These are phyloP conservation scores for Muschampia plurimacula DNA, from an alignment of 2,888 invertebrate genomes.

Conservation along the genomic window DNA sequence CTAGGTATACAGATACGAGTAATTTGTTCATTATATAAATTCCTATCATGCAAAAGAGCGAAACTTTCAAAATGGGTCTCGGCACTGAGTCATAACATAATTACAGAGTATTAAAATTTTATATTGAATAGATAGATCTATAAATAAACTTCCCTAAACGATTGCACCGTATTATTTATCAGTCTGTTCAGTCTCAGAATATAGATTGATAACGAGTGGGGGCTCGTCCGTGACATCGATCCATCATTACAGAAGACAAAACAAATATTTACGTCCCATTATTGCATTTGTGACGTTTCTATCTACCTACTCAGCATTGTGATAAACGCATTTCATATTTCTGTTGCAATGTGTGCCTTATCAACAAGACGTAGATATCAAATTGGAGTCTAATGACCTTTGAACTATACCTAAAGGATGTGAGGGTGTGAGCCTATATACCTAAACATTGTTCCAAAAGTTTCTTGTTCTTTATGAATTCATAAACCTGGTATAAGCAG, in stretches of 20 bases:
- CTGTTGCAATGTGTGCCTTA: constrained; percentile 50
- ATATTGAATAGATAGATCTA: not conserved
- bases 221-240: constrained; percentile 84
- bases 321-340: constrained; percentile 47
- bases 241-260: constrained; percentile 66
- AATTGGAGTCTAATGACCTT: constrained; percentile 56
- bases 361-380: constrained; percentile 47
- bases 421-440: constrained; percentile 27
- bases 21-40: not conserved
- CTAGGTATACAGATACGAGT: no score
- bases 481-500: no score
- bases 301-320: constrained; percentile 37
- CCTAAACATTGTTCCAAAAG: constrained; percentile 9
- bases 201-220: constrained; percentile 65
- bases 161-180: constrained; percentile 16
- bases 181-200: constrained; percentile 21
- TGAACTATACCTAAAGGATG: constrained; percentile 47
- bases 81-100: no score
- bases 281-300: constrained; percentile 71
- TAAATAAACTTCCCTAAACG: constrained; percentile 21
- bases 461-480: not conserved
- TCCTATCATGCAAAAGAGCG: not conserved
- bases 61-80: no score
- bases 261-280: constrained; percentile 70
- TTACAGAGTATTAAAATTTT: not conserved